Evolutionary conservation across 2,797 vertebrate species (phyloP).

Genomic region (Gallinago stenura): DNA sequence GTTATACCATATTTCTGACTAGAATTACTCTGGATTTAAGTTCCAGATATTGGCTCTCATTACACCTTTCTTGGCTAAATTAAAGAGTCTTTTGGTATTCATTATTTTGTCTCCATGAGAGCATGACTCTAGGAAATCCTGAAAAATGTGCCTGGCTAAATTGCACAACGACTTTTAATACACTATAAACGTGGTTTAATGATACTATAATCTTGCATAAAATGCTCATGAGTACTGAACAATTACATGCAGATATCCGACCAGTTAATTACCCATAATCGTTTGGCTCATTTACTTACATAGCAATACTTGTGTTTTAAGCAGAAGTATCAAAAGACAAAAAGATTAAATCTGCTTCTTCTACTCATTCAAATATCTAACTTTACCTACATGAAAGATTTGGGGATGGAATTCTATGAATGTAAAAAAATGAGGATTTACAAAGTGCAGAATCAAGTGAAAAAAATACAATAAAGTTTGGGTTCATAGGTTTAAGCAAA

Average conservation of each 20-base stretch:
- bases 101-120: background rate
- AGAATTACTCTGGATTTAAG: background rate
- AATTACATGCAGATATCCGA: conserved; percentile 56
- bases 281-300: conserved; percentile 46
- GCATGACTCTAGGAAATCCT: background rate
- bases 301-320: conserved; percentile 23
- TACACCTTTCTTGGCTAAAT: background rate
- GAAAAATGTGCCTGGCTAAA: conserved; percentile 27
- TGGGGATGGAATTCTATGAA: background rate
- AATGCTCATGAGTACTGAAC: conserved; percentile 32
- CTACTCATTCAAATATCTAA: background rate
- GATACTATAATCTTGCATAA: conserved; percentile 32
- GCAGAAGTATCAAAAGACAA: conserved; percentile 27
- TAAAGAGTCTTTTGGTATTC: background rate
- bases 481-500: background rate
- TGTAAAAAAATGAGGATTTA: background rate
- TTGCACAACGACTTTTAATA: conserved; percentile 47
- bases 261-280: conserved; percentile 60
- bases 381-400: background rate
- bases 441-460: background rate
- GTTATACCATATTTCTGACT: background rate
- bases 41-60: background rate
- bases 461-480: background rate
- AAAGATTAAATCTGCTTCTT: background rate
- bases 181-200: conserved; percentile 36